These are phyloP conservation scores for Scaptomyza cyrtandrae DNA, from an alignment of 2,888 invertebrate genomes.

Conservation along the genomic window DNA sequence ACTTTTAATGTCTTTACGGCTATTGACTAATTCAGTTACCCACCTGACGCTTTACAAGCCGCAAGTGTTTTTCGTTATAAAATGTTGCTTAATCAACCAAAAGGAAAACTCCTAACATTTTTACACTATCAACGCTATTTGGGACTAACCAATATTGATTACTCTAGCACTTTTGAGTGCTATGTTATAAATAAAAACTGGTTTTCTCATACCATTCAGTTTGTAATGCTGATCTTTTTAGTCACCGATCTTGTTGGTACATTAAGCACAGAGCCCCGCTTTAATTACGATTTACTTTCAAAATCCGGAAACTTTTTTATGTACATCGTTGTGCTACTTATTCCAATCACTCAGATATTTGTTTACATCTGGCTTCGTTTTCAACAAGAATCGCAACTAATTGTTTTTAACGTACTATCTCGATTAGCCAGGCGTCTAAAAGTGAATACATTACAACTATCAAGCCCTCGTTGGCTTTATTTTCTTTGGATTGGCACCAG, in stretches of 20 bases:
- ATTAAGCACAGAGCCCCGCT: not conserved
- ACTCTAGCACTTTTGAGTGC: conserved; percentile 1
- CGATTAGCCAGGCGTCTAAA: conserved; percentile 7
- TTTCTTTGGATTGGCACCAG: conserved; percentile 23
- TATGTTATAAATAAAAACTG: conserved; percentile 23
- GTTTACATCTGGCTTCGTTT: conserved; percentile 24
- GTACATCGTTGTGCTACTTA: not conserved
- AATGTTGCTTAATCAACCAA: not conserved
- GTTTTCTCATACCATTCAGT: conserved; percentile 6
- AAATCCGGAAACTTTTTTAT: not conserved
- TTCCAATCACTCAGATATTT: conserved; percentile 14
- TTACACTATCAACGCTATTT: conserved; percentile 39
- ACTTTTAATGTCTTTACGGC: not conserved
- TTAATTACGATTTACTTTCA: too few relatives aligned
- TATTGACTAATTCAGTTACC: conserved; percentile 4
- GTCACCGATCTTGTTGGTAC: not conserved
- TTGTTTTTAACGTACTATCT: conserved; percentile 13
- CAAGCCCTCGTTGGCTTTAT: conserved; percentile 21
- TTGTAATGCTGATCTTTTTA: not conserved
- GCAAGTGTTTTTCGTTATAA: not conserved
- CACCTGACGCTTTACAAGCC: not conserved
- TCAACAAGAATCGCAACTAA: conserved; percentile 24
- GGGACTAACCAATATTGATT: conserved; percentile 37
- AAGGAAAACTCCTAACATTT: conserved; percentile 18
- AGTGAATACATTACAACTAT: conserved; percentile 26